Base-by-base conservation (phyloP, 2,797 vertebrate genomes). In the Tapirus indicus region DNA sequence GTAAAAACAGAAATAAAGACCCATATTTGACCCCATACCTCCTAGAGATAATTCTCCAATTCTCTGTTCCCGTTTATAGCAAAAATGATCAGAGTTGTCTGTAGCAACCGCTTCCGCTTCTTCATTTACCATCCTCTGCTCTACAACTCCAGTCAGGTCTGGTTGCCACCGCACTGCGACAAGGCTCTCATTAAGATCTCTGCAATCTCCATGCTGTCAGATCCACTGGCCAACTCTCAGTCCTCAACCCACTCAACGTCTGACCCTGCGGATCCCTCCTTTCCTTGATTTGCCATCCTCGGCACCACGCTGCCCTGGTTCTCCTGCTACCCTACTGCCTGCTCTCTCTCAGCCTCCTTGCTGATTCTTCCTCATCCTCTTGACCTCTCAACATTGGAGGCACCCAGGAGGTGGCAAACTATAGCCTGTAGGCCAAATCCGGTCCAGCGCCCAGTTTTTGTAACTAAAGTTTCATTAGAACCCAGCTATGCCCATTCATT, bases 81-180 rank as follows among this genome's bases (percentile, higher is more conserved):
- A 84, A 92, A 92, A 91, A 62, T 35, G 6, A 84, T 69, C 58
- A 68, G 29, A 97, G 52, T n/a, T 60, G 21, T 62, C 88, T 56
- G 20, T 6, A 49, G n/a, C 0, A 3, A 58, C 47, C 1, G 0
- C 38, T 5, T 35, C 12, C 16, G 9, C 41, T 23, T 41, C 32
- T 74, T 41, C 4, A 38, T 16, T 52, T 18, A n/a, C 29, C 52
- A 14, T 29, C 35, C 74, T 84, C 20, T 77, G 23, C 38, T 69
- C 60, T 49, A 2, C 20, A 64, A 6, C 5, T 49, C 44, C 41
- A 41, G 2, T 47, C 64, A 35, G 25, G 4, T 10, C 10, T 49
- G 32, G 69, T 21, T 47, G 62, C n/a, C 5, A 38, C 11, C 2
- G 1, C 0, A 0, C 35, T 41, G 41, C 49, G 5, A 0, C 27